Conservation (phyloP, 2,888 invertebrate genomes). For the Epistrophella euchroma region DNA sequence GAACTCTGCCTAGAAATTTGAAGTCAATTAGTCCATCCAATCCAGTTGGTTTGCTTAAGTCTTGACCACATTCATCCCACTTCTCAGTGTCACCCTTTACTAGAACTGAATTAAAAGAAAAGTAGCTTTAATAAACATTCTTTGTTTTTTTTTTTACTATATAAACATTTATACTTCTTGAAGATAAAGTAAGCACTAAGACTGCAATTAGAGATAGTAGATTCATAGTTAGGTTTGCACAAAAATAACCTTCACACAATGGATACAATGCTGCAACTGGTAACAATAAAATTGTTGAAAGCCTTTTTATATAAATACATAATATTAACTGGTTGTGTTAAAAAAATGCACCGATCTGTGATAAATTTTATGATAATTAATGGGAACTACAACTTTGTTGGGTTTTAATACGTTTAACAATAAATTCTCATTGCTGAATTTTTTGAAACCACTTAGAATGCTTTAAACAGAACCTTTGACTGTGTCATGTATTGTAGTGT, state of each 20-base stretch:
- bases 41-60: constrained; percentile 77
- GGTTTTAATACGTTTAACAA: neutral
- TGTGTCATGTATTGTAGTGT: too few relatives aligned
- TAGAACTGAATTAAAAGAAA: constrained; percentile 2
- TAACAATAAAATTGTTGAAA: neutral
- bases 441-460: neutral
- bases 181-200: constrained; percentile 1
- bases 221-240: neutral
- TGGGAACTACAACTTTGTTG: constrained; percentile 15
- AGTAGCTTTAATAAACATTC: neutral
- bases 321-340: neutral
- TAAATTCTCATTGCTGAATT: neutral
- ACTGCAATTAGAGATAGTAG: neutral
- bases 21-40: constrained; percentile 79
- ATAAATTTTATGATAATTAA: constrained; percentile 7
- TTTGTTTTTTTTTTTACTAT: neutral
- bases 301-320: constrained; percentile 16
- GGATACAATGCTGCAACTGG: neutral
- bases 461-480: neutral
- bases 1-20: constrained; percentile 80
- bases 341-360: neutral
- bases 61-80: constrained; percentile 79
- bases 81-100: constrained; percentile 28
- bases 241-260: constrained; percentile 5
- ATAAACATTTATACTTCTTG: neutral